Base-by-base conservation (phyloP, 1,140 invertebrate species). In the Telenomus remus region DNA sequence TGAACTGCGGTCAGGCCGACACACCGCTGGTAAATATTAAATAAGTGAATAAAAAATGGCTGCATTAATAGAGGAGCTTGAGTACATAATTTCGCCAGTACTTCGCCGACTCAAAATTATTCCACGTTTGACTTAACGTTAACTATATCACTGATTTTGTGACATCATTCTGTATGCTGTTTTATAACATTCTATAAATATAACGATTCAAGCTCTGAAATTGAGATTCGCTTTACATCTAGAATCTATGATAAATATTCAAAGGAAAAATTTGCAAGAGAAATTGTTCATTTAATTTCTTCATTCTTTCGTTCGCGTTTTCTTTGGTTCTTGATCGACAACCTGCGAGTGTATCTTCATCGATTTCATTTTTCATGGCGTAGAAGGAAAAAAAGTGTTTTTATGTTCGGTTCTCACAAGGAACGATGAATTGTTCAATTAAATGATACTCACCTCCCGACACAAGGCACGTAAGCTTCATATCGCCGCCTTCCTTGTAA, bases 391-490 rank as follows among this genome's bases (percentile, higher is more conserved):
- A 27, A n/a, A n/a, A n/a, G n/a, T n/a, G n/a, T n/a, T n/a, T n/a
- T n/a, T n/a, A n/a, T n/a, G n/a, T n/a, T n/a, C n/a, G n/a, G n/a
- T n/a, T n/a, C n/a, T n/a, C n/a, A n/a, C n/a, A n/a, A n/a, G n/a
- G n/a, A n/a, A n/a, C n/a, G n/a, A 27, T 27, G 6, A 27, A 27
- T 27, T 27, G 19, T 78, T 68, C 43, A 64, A 69, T 73, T 79
- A 73, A 60, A 59, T 35, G 44, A 39, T 39, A 69, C 91, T 92
- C 90, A 97, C 96, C 96, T 85, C 95, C 95, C 39, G 90, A 91
- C 37, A 96, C 95, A 61, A 94, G 91, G 86, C 96, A 97, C 69
- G 92, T 93, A 55, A 97, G 90, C 83, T 92, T 92, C 88, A 96
- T 92, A 63, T 92, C 91, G 10, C 92, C 91, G 13, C 94, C 95